Base-by-base conservation (phyloP, 2,888 invertebrate genomes). In the Polyploca ridens region DNA sequence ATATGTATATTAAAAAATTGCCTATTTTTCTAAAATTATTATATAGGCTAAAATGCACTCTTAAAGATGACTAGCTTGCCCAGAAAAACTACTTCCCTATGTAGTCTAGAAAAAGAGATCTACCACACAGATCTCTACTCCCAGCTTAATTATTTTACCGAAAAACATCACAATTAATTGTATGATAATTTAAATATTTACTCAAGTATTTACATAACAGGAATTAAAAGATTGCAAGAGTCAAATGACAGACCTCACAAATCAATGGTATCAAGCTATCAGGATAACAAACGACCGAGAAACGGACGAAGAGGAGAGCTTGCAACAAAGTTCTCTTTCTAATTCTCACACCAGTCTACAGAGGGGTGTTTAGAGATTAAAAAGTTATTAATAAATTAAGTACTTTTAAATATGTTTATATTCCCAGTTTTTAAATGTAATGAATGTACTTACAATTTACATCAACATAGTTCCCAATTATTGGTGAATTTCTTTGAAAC, bases 191-290 rank as follows among this genome's bases (percentile, higher is more conserved):
- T 27, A 27, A 38, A 41, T 46, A n/a, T 46, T 46, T 46, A 46
- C n/a, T n/a, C 1, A 1, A n/a, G n/a, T 46, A 5, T 46, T 5
- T 14, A 46, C 5, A 1, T 75, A 76, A n/a, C 92, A 98, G 96
- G 99, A 99, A 93, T 91, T 99, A 71, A 97, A 98, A 85, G 99
- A 99, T 89, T 99, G 99, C 84, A 98, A 98, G 89, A 98, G 97
- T 75, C 99, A 99, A 93, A 99, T 99, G 98, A 98, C 98, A 1
- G 98, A 98, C 89, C 94, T 99, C 73, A 99, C 99, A 0, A 98
- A 99, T 86, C 98, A 99, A 86, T 99, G 99, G 99, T 99, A 99
- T 91, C 98, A 99, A 87, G 99, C 99, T 0, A 98, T 99, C 75
- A 95, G 98, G 68, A 97, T 98, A 80, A 97, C 97, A 62, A 98